phyloP scores from a whole-genome alignment of 2,113 vertebrate genomes.

The Thamnophis sirtalis region DNA sequence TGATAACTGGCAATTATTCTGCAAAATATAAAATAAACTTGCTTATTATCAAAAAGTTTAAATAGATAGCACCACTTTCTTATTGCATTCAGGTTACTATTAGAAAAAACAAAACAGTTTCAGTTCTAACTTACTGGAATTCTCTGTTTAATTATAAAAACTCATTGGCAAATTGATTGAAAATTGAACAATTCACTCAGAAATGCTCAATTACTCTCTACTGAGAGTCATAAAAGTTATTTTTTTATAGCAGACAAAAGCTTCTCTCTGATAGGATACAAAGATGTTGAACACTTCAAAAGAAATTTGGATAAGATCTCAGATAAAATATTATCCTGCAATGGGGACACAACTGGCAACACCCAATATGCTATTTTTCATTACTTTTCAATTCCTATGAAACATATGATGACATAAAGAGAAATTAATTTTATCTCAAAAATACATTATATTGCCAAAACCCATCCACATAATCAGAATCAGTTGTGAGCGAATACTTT shows the following conservation, averaged over 20 bases:
- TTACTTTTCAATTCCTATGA: background rate
- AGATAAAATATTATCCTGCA: background rate
- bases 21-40: slow-evolving; percentile 66
- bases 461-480: too few relatives aligned
- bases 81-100: slow-evolving; percentile 57
- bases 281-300: background rate
- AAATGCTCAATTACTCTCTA: slow-evolving; percentile 54
- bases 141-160: slow-evolving; percentile 54
- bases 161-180: slow-evolving; percentile 49
- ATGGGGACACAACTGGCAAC: background rate
- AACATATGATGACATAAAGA: too few relatives aligned
- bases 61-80: slow-evolving; percentile 58
- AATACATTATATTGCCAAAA: too few relatives aligned
- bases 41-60: slow-evolving; percentile 68
- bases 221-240: slow-evolving; percentile 39
- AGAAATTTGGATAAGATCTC: background rate
- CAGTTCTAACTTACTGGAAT: slow-evolving; percentile 63
- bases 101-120: slow-evolving; percentile 65
- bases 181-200: slow-evolving; percentile 58
- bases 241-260: slow-evolving; percentile 8
- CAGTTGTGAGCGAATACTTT: too few relatives aligned
- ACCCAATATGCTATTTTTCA: background rate
- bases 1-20: slow-evolving; percentile 35
- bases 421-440: background rate
- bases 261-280: slow-evolving; percentile 25